Evolutionary conservation across 2,888 invertebrate genomes (phyloP), one percentile per base, ranked within the genome.

Genomic region (Drosophila leonis): DNA sequence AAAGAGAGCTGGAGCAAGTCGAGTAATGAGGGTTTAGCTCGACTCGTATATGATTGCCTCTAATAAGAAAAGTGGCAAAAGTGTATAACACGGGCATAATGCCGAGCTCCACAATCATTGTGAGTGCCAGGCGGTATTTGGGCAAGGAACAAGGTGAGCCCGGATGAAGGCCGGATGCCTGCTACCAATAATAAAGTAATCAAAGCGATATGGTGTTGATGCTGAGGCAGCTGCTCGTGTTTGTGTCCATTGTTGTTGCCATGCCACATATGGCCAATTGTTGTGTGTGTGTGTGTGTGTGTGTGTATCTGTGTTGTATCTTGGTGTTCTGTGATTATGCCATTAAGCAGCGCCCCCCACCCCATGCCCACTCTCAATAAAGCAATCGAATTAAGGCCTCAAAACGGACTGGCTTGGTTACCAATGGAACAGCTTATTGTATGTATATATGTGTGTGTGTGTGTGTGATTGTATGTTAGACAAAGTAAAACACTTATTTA

Each of bases 141-240:
- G 48, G 39, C 52, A 37, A 20, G 51, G n/a, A 60, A 62, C 80
- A 78, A 78, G 82, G 79, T 78, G 57, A 31, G 52, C 37, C 52
- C 37, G 42, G 46, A 46, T 33, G n/a, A 51, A 29, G 72, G 63
- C 65, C 48, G 61, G 60, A 57, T 79, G 82, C 65, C 72, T 74
- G 71, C 77, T 72, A 71, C 80, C 84, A 88, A 88, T 90, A 91
- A 90, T 91, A 88, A 86, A 83, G 90, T 83, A 90, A 91, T 90
- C 88, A 91, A 90, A 89, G 79, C 83, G 89, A 86, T 88, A 86
- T 86, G 87, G 80, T 88, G 83, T 80, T 83, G 87, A 88, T 76
- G 69, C 63, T 52, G 56, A 59, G 55, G 20, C 56, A 59, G 57
- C 59, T 68, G 24, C 51, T 68, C 35, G 12, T 65, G 46, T 20